Evolutionary conservation across 2,113 vertebrate genomes (phyloP).

Genomic region (Cyanistes caeruleus): DNA sequence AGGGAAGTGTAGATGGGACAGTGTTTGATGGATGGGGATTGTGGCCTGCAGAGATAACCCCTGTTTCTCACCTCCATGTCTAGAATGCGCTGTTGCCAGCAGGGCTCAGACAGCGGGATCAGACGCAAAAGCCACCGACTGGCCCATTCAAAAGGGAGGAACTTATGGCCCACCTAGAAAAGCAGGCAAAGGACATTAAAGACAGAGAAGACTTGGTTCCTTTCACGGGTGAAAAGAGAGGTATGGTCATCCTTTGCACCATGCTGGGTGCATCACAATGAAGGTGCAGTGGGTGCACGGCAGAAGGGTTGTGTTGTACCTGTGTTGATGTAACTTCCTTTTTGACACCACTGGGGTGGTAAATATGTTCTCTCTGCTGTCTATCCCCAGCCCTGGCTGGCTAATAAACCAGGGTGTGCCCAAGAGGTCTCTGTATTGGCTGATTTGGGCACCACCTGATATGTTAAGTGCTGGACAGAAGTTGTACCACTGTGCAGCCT

Average conservation of each 20-base stretch:
- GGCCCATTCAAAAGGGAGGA: constrained; percentile 92
- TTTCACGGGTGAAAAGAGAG: constrained; percentile 95
- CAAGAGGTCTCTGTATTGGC: background rate
- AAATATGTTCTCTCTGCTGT: background rate
- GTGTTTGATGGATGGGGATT: background rate
- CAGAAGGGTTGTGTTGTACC: background rate
- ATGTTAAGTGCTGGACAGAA: background rate
- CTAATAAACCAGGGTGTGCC: background rate
- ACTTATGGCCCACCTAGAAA: constrained; percentile 94
- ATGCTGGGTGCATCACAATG: fast-evolving
- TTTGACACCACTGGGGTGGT: background rate
- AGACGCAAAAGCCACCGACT: constrained; percentile 94
- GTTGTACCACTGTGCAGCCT: background rate
- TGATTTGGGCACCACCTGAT: background rate
- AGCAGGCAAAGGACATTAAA: constrained; percentile 92
- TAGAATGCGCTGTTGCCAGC: constrained; percentile 93
- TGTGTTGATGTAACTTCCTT: background rate
- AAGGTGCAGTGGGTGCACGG: background rate
- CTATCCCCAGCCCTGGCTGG: background rate
- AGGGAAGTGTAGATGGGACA: background rate
- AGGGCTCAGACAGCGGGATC: constrained; percentile 93
- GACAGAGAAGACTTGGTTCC: constrained; percentile 95
- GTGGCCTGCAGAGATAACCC: background rate
- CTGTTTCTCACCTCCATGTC: background rate
- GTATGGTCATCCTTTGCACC: constrained; percentile 58